Evolutionary conservation across 2,113 vertebrate species (phyloP).

Genomic region (Triplophysa dalaica): DNA sequence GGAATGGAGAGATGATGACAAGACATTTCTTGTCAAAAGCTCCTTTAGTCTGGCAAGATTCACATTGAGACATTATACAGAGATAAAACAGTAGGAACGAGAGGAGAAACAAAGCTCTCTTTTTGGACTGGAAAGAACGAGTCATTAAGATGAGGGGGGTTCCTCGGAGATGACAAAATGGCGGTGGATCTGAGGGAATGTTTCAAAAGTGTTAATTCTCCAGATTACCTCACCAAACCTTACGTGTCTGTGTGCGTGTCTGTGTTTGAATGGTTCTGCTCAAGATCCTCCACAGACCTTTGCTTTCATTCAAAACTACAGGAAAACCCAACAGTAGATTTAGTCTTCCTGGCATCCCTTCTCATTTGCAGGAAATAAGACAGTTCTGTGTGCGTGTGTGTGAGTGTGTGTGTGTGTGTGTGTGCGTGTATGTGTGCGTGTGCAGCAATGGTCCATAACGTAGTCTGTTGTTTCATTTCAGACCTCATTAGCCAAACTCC

Average conservation of each 20-base stretch:
- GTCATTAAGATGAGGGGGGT: conserved; percentile 69
- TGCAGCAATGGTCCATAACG: conserved; percentile 29
- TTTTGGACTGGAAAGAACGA: conserved; percentile 64
- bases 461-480: conserved; percentile 43
- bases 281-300: background rate
- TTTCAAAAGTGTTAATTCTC: conserved; percentile 24
- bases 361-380: background rate
- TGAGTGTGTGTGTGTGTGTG: background rate
- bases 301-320: conserved; percentile 1
- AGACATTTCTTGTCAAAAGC: conserved; percentile 56
- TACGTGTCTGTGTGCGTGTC: background rate
- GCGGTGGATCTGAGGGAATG: conserved; percentile 62
- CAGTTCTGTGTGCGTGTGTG: background rate
- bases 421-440: background rate
- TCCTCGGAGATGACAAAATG: conserved; percentile 70
- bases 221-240: conserved; percentile 29
- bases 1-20: conserved; percentile 61
- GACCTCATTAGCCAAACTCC: conserved; percentile 41
- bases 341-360: conserved; percentile 18
- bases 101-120: conserved; percentile 68
- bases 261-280: background rate
- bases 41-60: conserved; percentile 61
- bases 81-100: conserved; percentile 67
- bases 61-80: conserved; percentile 69
- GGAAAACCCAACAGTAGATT: background rate